phyloP scores from a whole-genome alignment of 2,888 invertebrate genomes.

The Clivina fossor region DNA sequence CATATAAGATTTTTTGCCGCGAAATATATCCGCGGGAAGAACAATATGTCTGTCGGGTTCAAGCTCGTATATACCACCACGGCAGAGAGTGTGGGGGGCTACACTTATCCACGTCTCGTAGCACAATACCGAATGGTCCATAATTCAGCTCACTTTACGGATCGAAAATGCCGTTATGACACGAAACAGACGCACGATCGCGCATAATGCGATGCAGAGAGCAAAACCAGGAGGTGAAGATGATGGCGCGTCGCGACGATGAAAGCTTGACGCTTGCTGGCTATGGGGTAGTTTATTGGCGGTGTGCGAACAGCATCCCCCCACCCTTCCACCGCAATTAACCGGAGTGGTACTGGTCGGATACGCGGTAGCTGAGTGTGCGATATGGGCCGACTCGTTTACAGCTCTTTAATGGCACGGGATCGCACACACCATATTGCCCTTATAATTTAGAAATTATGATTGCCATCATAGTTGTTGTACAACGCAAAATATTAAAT shows the following conservation, averaged over 20 bases:
- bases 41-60: too few species aligned
- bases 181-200: constrained; percentile 8
- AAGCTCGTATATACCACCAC: too few species aligned
- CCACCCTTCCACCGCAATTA: too few species aligned
- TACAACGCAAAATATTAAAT: constrained; percentile 4
- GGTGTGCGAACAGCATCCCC: constrained; percentile 1
- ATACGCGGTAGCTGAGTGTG: too few species aligned
- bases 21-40: too few species aligned
- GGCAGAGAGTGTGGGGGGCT: too few species aligned
- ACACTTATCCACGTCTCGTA: too few species aligned
- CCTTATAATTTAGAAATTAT: constrained; percentile 17
- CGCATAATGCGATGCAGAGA: constrained; percentile 13
- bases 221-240: constrained; percentile 5
- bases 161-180: constrained; percentile 16
- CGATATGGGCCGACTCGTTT: too few species aligned
- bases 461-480: constrained; percentile 8
- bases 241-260: background rate
- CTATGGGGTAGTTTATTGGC: constrained; percentile 8
- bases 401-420: constrained; percentile 11
- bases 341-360: constrained; percentile 10
- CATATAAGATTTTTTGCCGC: too few species aligned
- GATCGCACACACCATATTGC: constrained; percentile 16
- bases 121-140: constrained; percentile 6
- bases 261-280: background rate
- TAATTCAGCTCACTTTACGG: constrained; percentile 11